These are phyloP conservation scores for Phyllostomus discolor DNA, from an alignment of 2,113 vertebrate species.

Conservation along the genomic window DNA sequence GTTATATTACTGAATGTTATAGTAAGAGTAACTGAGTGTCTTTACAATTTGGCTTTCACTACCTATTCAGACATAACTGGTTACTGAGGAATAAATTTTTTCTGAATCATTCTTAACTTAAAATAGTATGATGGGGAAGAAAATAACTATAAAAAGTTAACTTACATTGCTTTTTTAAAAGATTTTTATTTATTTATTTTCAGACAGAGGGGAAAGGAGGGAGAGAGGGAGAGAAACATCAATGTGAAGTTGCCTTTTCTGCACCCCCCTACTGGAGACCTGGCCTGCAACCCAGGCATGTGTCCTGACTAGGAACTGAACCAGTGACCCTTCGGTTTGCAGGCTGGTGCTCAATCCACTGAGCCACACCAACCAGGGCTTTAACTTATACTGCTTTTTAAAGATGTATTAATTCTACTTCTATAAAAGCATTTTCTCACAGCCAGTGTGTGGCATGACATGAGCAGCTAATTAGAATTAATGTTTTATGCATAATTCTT, in stretches of 20 bases:
- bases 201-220: too few relatives aligned
- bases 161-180: too few relatives aligned
- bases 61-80: not conserved
- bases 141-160: not conserved
- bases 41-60: not conserved
- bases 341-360: too few relatives aligned
- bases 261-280: too few relatives aligned
- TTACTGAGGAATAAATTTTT: not conserved
- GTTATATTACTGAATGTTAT: not conserved
- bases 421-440: not conserved
- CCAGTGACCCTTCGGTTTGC: too few relatives aligned
- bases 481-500: constrained; percentile 16
- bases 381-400: not conserved
- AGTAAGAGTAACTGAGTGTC: not conserved
- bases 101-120: constrained; percentile 4
- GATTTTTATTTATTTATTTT: too few relatives aligned
- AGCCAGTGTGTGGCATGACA: not conserved
- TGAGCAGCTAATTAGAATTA: not conserved
- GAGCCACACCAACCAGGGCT: too few relatives aligned
- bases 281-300: too few relatives aligned
- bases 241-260: too few relatives aligned
- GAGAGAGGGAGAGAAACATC: too few relatives aligned
- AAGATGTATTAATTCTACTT: not conserved
- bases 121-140: not conserved
- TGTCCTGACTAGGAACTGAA: too few relatives aligned